Conservation (phyloP, 1,140 invertebrate species). For the Ips typographus region DNA sequence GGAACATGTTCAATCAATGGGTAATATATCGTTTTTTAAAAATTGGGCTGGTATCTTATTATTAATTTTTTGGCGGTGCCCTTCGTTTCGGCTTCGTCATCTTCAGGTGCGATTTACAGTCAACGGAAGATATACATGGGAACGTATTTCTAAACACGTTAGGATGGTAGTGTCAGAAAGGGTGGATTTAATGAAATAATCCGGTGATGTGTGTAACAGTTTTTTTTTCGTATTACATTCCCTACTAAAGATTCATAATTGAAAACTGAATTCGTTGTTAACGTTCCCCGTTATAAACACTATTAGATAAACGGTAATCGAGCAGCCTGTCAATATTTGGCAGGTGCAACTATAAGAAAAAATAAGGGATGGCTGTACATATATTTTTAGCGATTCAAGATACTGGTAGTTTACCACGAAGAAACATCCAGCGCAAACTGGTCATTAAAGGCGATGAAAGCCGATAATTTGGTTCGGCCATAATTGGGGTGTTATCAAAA, state of each 20-base stretch:
- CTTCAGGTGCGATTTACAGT: slow-evolving; percentile 13
- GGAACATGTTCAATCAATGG: neutral
- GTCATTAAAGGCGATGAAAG: slow-evolving; percentile 1
- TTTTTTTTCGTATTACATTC: no score
- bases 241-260: no score
- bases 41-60: slow-evolving; percentile 22
- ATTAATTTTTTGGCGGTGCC: slow-evolving; percentile 3
- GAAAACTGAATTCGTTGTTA: no score
- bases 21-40: slow-evolving; percentile 25
- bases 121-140: neutral
- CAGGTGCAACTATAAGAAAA: neutral
- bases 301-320: no score
- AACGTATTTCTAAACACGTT: neutral
- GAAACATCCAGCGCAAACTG: neutral
- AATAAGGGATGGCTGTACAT: neutral
- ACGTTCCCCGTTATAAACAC: no score
- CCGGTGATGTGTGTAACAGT: no score
- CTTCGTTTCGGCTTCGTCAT: slow-evolving; percentile 12
- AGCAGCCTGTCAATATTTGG: neutral
- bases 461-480: neutral
- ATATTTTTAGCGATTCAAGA: slow-evolving; percentile 1
- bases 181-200: neutral
- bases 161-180: neutral
- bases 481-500: slow-evolving; percentile 6
- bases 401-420: neutral